Conservation (phyloP, 2,797 vertebrate species). For the Sebastes taczanowskii region DNA sequence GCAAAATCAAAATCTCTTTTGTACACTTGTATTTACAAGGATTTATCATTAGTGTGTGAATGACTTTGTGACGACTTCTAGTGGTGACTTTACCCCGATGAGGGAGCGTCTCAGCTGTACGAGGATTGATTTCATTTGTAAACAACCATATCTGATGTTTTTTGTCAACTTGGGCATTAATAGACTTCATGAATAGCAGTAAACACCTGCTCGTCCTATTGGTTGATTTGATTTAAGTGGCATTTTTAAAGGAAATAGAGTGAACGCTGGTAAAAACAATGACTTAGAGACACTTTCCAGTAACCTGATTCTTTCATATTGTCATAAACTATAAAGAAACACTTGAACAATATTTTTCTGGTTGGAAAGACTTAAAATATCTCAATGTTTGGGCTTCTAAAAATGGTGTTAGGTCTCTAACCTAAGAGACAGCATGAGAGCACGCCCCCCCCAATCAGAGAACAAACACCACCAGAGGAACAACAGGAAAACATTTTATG, state of each 20-base stretch:
- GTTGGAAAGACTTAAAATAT: not conserved
- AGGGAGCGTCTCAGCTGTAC: not conserved
- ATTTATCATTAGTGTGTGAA: constrained; percentile 29
- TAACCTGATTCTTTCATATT: not conserved
- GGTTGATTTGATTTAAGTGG: not conserved
- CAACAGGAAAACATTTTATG: constrained; percentile 21
- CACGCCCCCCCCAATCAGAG: not conserved
- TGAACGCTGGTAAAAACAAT: not conserved
- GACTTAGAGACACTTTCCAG: not conserved
- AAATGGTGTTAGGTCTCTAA: not conserved
- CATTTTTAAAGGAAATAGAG: not conserved
- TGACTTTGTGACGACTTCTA: constrained; percentile 10
- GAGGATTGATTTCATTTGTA: not conserved
- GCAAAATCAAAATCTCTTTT: constrained; percentile 60
- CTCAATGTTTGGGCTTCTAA: not conserved
- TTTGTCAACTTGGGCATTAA: not conserved
- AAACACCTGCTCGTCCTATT: constrained; percentile 8
- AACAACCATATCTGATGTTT: not conserved
- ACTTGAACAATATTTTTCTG: not conserved
- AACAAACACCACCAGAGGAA: constrained; percentile 22
- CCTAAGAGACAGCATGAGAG: not conserved
- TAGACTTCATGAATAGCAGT: not conserved
- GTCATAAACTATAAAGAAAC: constrained; percentile 8
- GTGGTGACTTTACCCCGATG: not conserved
- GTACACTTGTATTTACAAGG: constrained; percentile 72